phyloP scores from a whole-genome alignment of 2,888 invertebrate species.

The Agrypnus murinus region DNA sequence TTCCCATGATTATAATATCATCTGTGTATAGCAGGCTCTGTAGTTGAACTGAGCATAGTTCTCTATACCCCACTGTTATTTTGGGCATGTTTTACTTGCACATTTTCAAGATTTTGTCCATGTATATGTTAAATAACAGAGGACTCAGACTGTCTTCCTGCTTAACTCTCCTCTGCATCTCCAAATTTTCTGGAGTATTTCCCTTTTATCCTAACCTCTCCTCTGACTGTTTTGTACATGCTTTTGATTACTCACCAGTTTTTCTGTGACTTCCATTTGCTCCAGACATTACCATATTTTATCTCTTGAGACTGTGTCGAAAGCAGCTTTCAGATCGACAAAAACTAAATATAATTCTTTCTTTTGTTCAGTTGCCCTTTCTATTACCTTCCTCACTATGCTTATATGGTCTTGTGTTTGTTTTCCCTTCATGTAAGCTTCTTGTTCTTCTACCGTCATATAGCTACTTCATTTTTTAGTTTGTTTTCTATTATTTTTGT shows the following conservation, averaged over 20 bases:
- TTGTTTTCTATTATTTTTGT: too few relatives aligned
- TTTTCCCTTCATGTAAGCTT: conserved; percentile 14
- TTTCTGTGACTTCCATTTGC: conserved; percentile 12
- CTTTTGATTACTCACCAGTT: conserved; percentile 23
- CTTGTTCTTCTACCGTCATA: conserved; percentile 21
- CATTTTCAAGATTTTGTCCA: too few relatives aligned
- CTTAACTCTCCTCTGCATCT: conserved; percentile 22
- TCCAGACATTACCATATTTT: conserved; percentile 13
- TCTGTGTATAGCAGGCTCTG: conserved; percentile 24
- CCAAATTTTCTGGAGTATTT: too few relatives aligned
- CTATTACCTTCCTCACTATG: conserved; percentile 12
- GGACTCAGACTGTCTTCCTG: too few relatives aligned
- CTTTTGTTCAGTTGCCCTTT: conserved; percentile 21
- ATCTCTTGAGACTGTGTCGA: conserved; percentile 16
- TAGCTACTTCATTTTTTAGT: conserved; percentile 29
- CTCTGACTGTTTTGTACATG: too few relatives aligned
- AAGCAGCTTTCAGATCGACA: too few relatives aligned
- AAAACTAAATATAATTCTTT: conserved; percentile 18
- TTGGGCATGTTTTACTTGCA: too few relatives aligned
- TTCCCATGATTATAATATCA: conserved; percentile 20
- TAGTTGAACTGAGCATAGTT: conserved; percentile 24
- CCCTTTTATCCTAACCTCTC: too few relatives aligned
- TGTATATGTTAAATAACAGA: too few relatives aligned
- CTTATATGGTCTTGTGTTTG: too few relatives aligned
- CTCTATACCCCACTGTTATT: conserved; percentile 16